Conservation (phyloP, 2,797 vertebrate genomes). For the Sebastiscus albofasciatus region DNA sequence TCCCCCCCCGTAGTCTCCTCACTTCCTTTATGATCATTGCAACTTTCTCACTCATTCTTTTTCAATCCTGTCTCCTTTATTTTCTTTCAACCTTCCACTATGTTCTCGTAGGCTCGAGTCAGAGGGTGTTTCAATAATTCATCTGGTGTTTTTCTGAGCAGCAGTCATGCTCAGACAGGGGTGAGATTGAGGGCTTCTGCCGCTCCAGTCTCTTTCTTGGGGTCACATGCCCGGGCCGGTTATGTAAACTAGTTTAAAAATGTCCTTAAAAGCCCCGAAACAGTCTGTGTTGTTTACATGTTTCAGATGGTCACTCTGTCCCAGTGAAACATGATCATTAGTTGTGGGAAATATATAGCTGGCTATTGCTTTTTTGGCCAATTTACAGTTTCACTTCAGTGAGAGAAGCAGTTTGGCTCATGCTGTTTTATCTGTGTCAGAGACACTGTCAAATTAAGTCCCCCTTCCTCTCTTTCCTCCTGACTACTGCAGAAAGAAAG, state of each 20-base stretch:
- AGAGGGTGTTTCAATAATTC: slow-evolving; percentile 46
- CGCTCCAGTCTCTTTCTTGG: background rate
- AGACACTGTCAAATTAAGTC: slow-evolving; percentile 29
- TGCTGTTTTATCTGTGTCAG: slow-evolving; percentile 32
- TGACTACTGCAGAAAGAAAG: slow-evolving; percentile 1
- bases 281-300: background rate
- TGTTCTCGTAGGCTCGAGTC: slow-evolving; percentile 11
- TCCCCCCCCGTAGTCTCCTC: background rate
- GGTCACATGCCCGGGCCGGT: slow-evolving; percentile 5
- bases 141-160: slow-evolving; percentile 33
- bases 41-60: background rate
- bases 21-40: background rate
- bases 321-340: slow-evolving; percentile 22
- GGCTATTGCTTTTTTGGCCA: background rate
- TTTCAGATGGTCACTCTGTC: background rate
- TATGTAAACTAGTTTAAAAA: background rate
- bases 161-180: slow-evolving; percentile 12
- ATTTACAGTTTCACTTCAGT: slow-evolving; percentile 26
- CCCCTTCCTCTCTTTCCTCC: background rate
- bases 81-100: slow-evolving; percentile 16
- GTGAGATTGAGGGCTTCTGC: slow-evolving; percentile 5
- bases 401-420: slow-evolving; percentile 17
- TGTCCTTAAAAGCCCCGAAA: background rate
- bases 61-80: background rate
- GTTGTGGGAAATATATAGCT: slow-evolving; percentile 8